Evolutionary conservation across 1,140 invertebrate species (phyloP).

Genomic region (Geopemphigus sp.): DNA sequence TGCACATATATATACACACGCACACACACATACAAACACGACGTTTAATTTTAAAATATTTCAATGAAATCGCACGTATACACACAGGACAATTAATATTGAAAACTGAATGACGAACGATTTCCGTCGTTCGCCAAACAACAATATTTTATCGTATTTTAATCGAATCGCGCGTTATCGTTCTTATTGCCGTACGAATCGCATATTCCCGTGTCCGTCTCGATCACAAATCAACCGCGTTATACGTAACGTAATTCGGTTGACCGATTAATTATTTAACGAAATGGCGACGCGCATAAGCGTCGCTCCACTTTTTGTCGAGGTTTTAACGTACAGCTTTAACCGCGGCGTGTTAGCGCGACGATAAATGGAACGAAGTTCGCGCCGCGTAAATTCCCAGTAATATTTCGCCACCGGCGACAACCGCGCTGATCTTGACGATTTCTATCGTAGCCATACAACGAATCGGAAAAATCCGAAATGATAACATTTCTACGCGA

Average conservation of each 20-base stretch:
- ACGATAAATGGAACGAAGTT: neutral
- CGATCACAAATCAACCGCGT: no score
- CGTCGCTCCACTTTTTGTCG: neutral
- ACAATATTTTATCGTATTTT: neutral
- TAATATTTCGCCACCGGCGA: neutral
- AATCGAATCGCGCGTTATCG: neutral
- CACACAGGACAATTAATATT: neutral
- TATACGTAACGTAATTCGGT: no score
- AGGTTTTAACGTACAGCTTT: neutral
- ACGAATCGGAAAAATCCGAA: no score
- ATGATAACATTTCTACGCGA: no score
- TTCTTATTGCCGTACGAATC: neutral
- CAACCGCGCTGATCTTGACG: no score
- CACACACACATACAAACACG: neutral
- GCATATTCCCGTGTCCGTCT: no score
- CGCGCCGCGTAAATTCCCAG: neutral
- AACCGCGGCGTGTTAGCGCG: neutral
- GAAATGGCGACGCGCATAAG: neutral
- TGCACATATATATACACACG: no score
- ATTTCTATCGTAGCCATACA: no score
- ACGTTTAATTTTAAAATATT: neutral
- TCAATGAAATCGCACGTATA: neutral
- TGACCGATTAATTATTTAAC: no score
- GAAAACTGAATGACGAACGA: neutral
- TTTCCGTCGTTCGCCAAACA: neutral